Percentiles rank a stretch among this genome's conserved stretches.
These are phyloP conservation scores for Nomada fucata DNA, from an alignment of 2,888 invertebrate genomes.

Conservation along the genomic window DNA sequence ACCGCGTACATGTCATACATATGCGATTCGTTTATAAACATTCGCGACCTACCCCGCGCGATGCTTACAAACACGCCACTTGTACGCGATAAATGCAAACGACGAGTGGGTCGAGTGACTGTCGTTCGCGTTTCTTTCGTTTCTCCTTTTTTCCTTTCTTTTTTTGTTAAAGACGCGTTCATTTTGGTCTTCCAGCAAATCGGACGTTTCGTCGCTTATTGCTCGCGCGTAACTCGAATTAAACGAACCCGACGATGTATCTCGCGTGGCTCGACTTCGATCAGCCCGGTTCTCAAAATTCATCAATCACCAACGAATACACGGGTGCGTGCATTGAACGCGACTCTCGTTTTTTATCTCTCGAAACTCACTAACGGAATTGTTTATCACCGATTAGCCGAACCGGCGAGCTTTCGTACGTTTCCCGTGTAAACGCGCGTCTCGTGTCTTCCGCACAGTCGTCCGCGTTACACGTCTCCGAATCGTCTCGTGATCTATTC, in stretches of 20 bases:
- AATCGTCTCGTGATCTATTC: background rate
- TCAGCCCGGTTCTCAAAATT: too few species aligned
- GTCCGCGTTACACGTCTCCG: background rate
- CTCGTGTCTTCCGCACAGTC: background rate
- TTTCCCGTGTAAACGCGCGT: background rate
- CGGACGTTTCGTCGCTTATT: conserved; percentile 46
- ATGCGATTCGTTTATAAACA: conserved; percentile 57
- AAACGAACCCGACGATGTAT: background rate
- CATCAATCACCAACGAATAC: too few species aligned
- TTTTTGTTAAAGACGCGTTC: background rate
- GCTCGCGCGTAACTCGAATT: conserved; percentile 27
- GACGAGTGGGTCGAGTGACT: background rate
- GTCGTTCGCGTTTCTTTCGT: background rate
- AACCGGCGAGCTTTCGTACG: background rate
- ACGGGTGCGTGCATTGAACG: too few species aligned
- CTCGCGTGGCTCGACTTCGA: too few species aligned
- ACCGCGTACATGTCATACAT: conserved; percentile 1
- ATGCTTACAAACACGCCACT: background rate
- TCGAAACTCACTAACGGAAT: too few species aligned
- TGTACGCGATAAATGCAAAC: conserved; percentile 20
- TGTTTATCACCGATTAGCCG: too few species aligned
- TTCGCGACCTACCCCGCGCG: conserved; percentile 50
- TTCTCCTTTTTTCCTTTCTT: background rate
- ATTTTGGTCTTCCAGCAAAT: background rate
- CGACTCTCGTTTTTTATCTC: too few species aligned